A percentile compares a stretch with the other conserved stretches of the same genome.
These are phyloP conservation scores for Pherbina coryleti DNA, from an alignment of 2,888 invertebrate genomes.

Conservation along the genomic window DNA sequence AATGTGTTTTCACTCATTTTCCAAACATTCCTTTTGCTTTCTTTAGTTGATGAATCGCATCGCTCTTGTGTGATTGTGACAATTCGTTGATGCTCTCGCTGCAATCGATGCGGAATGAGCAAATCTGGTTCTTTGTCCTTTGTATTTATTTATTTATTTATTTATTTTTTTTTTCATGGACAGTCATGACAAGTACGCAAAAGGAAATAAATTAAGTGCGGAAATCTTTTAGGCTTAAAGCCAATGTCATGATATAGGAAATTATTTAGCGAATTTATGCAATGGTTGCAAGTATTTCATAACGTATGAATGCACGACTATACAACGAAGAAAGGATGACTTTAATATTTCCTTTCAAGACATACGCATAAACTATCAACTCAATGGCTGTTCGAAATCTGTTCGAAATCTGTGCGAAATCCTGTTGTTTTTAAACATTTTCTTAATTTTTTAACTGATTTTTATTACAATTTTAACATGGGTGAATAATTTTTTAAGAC, in stretches of 20 bases:
- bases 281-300: not conserved
- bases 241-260: not conserved
- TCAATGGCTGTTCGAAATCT: too few relatives aligned
- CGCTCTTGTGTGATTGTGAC: slow-evolving; percentile 15
- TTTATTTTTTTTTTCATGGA: not conserved
- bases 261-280: not conserved
- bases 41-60: slow-evolving; percentile 24
- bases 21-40: not conserved
- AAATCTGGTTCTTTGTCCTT: slow-evolving; percentile 19
- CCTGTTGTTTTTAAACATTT: too few relatives aligned
- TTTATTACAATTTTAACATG: too few relatives aligned
- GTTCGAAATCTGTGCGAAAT: too few relatives aligned
- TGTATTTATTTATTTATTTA: not conserved
- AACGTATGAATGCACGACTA: too few relatives aligned
- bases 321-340: too few relatives aligned
- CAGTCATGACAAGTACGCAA: not conserved
- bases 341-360: too few relatives aligned
- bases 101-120: not conserved
- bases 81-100: slow-evolving; percentile 3
- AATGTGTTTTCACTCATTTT: not conserved
- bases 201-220: not conserved
- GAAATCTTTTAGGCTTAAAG: not conserved
- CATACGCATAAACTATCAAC: too few relatives aligned
- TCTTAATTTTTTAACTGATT: too few relatives aligned
- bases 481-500: not conserved